Evolutionary conservation across 2,888 invertebrate genomes (phyloP).

Genomic region (Notodonta dromedarius): DNA sequence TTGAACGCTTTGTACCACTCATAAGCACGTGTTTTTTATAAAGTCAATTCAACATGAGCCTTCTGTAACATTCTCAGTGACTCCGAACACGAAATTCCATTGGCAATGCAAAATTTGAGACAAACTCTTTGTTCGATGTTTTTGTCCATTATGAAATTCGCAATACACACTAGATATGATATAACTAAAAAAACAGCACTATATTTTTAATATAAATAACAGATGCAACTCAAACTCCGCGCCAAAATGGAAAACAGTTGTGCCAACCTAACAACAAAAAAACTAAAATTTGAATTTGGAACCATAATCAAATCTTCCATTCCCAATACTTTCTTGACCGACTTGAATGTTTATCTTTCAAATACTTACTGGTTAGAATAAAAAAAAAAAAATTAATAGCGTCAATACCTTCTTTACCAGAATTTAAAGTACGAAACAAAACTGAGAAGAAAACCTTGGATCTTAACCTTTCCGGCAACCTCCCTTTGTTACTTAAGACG

Average conservation of each 20-base stretch:
- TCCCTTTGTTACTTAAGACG: too few relatives aligned
- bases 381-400: too few relatives aligned
- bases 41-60: constrained; percentile 22
- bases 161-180: constrained; percentile 13
- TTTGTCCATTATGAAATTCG: constrained; percentile 14
- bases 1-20: constrained; percentile 17
- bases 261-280: neutral
- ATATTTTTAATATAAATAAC: too few relatives aligned
- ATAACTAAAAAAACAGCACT: constrained; percentile 5
- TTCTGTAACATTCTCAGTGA: constrained; percentile 28
- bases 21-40: constrained; percentile 20
- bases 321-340: neutral
- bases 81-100: constrained; percentile 32
- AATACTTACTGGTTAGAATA: too few relatives aligned
- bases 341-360: too few relatives aligned
- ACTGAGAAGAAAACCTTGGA: too few relatives aligned
- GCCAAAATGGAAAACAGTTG: neutral
- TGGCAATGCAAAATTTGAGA: constrained; percentile 27
- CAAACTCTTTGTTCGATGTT: constrained; percentile 15
- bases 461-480: too few relatives aligned
- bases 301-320: constrained; percentile 4
- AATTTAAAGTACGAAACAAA: too few relatives aligned
- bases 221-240: too few relatives aligned
- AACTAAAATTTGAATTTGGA: neutral
- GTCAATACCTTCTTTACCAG: too few relatives aligned